Evolutionary conservation across 2,888 invertebrate genomes (phyloP).

Genomic region (Liodrosophila aerea): DNA sequence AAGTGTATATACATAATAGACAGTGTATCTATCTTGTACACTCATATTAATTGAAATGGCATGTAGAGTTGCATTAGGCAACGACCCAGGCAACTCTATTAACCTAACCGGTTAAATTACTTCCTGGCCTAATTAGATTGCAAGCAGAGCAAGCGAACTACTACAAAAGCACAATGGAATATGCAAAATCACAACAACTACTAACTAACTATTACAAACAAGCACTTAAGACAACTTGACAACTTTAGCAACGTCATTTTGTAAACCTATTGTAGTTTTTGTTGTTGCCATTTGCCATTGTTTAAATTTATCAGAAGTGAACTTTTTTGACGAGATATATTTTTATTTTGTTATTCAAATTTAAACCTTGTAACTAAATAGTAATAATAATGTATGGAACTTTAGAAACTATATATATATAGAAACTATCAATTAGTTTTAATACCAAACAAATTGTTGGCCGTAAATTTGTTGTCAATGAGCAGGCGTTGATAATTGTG

Average conservation of each 20-base stretch:
- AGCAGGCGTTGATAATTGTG: constrained; percentile 1
- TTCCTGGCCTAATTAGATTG: constrained; percentile 68
- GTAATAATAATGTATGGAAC: too few species aligned
- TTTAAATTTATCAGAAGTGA: not conserved
- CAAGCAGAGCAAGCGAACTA: constrained; percentile 13
- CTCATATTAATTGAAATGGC: constrained; percentile 24
- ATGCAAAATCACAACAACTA: constrained; percentile 24
- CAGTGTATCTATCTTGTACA: constrained; percentile 6
- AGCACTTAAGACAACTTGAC: constrained; percentile 25
- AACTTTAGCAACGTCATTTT: constrained; percentile 11
- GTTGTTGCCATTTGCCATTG: constrained; percentile 17
- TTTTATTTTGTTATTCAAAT: too few species aligned
- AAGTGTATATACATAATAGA: not conserved
- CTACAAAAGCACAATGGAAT: constrained; percentile 1
- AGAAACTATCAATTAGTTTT: too few species aligned
- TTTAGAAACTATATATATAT: too few species aligned
- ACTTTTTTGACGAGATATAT: too few species aligned
- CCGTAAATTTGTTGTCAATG: constrained; percentile 13
- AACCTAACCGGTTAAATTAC: constrained; percentile 64
- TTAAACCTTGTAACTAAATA: too few species aligned
- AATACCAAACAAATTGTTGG: too few species aligned
- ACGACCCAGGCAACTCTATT: constrained; percentile 49
- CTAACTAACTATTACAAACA: not conserved
- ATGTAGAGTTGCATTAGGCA: constrained; percentile 37
- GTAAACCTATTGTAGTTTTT: constrained; percentile 7